These are phyloP conservation scores for Sceloporus tristichus DNA, from an alignment of 2,113 vertebrate genomes.

Conservation along the genomic window DNA sequence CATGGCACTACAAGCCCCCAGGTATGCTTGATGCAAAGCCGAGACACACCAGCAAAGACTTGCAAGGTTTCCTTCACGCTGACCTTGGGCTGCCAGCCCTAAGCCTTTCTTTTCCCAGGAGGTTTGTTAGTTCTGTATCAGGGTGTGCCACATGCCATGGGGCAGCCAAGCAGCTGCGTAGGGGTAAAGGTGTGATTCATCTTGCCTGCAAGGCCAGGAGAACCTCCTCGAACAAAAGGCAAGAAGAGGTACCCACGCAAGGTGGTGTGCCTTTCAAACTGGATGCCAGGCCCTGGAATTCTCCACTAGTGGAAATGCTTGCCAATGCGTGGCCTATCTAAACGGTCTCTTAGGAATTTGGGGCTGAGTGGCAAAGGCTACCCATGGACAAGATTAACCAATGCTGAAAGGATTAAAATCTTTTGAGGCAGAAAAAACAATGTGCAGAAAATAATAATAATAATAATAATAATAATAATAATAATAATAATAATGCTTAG, in stretches of 20 bases:
- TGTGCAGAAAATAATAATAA: no score
- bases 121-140: background rate
- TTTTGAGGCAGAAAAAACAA: background rate
- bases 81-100: background rate
- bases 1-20: no score
- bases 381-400: background rate
- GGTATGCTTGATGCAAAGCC: background rate
- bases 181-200: background rate
- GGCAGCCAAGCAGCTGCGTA: background rate
- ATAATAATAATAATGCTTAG: no score
- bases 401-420: background rate
- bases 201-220: background rate
- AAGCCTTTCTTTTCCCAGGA: background rate
- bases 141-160: background rate
- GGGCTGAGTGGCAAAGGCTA: background rate
- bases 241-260: background rate
- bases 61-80: background rate
- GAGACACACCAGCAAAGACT: no score
- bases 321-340: background rate
- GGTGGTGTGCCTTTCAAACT: background rate
- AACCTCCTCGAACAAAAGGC: background rate
- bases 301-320: background rate
- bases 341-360: accelerated
- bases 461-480: no score
- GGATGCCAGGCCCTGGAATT: background rate